Conservation (phyloP, 2,888 invertebrate species). For the Xylocampa areola region DNA sequence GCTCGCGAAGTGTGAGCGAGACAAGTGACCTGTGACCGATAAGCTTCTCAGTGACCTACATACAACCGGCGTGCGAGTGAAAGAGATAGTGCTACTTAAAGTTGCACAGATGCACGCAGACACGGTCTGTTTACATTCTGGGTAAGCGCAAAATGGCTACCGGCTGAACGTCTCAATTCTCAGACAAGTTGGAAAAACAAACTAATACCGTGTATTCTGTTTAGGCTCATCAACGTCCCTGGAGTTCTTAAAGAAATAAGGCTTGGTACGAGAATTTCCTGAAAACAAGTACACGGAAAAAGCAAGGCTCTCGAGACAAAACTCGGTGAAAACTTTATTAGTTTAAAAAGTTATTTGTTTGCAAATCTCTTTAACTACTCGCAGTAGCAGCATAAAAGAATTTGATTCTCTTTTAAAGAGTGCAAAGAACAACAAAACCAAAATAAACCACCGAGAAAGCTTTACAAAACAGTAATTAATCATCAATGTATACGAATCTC, state of each 20-base stretch:
- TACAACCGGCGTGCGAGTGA: slow-evolving; percentile 40
- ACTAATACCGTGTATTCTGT: slow-evolving; percentile 32
- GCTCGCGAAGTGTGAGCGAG: slow-evolving; percentile 58
- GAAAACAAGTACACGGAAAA: slow-evolving; percentile 7
- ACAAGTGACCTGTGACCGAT: slow-evolving; percentile 61
- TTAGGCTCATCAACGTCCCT: slow-evolving; percentile 22
- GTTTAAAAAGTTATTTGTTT: slow-evolving; percentile 11
- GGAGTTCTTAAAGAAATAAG: slow-evolving; percentile 5
- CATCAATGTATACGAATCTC: slow-evolving; percentile 5
- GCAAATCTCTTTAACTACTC: not conserved
- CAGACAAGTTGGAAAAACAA: slow-evolving; percentile 55
- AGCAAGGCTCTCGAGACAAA: slow-evolving; percentile 5
- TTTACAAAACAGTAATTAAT: not conserved
- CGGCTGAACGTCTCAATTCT: slow-evolving; percentile 55
- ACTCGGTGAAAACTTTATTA: slow-evolving; percentile 21
- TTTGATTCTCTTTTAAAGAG: slow-evolving; percentile 1
- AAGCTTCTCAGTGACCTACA: slow-evolving; percentile 61
- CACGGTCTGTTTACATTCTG: slow-evolving; percentile 70
- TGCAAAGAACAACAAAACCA: not conserved
- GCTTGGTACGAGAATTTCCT: not conserved
- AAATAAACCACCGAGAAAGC: not conserved
- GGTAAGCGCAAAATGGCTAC: slow-evolving; percentile 60
- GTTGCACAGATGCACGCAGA: slow-evolving; percentile 61
- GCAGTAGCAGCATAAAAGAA: slow-evolving; percentile 2
- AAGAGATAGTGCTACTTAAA: slow-evolving; percentile 41